These are phyloP conservation scores for Molossus alvarezi DNA, from an alignment of 2,797 vertebrate genomes.

Conservation along the genomic window DNA sequence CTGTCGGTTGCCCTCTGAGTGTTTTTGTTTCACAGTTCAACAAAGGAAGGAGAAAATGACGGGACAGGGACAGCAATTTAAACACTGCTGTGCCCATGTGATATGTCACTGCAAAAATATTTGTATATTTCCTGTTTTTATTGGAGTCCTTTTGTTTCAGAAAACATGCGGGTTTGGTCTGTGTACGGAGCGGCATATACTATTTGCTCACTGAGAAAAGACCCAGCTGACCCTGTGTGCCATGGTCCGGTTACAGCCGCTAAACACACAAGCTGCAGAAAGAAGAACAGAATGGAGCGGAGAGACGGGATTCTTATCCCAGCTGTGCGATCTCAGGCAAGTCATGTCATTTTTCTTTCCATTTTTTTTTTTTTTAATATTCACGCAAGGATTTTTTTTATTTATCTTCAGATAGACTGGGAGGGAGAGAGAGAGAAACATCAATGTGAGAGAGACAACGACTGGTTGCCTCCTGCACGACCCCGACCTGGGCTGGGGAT, in stretches of 20 bases:
- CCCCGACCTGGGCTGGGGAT: no score
- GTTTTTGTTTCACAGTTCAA: conserved; percentile 32
- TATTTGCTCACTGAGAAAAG: conserved; percentile 34
- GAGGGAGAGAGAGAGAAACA: no score
- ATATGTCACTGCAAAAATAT: neutral
- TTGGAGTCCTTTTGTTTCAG: neutral
- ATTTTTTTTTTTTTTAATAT: no score
- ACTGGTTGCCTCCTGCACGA: no score
- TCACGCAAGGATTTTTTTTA: no score
- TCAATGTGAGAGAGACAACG: no score
- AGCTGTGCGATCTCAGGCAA: neutral
- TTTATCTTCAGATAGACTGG: no score
- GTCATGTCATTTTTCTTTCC: neutral
- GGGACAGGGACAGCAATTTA: neutral
- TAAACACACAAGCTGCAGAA: neutral
- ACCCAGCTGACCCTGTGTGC: neutral
- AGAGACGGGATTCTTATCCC: neutral
- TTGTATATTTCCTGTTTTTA: conserved; percentile 18
- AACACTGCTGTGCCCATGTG: neutral
- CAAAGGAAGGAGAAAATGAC: neutral
- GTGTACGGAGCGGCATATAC: neutral
- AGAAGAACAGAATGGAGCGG: neutral
- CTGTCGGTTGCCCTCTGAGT: neutral
- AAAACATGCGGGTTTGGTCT: neutral
- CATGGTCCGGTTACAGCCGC: neutral